phyloP scores from a whole-genome alignment of 2,113 vertebrate genomes.

The Sinocyclocheilus grahami region DNA sequence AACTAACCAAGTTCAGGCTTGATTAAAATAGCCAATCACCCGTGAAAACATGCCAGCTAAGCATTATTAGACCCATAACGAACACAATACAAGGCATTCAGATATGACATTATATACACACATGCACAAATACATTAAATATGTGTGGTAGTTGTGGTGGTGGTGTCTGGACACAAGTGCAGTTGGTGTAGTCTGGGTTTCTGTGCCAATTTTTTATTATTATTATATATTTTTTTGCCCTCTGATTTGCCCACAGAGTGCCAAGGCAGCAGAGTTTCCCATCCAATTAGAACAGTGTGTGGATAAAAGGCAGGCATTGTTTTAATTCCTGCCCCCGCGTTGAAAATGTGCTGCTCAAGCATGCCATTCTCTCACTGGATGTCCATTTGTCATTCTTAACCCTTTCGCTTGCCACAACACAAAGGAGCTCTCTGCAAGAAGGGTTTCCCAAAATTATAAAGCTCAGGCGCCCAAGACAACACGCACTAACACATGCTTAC shows the following conservation, averaged over 20 bases:
- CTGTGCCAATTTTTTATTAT: conserved; percentile 38
- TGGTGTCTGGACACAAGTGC: not conserved
- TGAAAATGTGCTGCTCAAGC: conserved; percentile 73
- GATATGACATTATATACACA: not conserved
- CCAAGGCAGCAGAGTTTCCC: conserved; percentile 67
- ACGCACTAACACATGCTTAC: conserved; percentile 29
- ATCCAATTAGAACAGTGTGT: conserved; percentile 71
- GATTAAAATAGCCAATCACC: conserved; percentile 35
- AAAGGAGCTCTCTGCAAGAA: conserved; percentile 2
- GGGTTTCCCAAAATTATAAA: not conserved
- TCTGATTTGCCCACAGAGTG: conserved; percentile 54
- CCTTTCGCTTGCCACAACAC: conserved; percentile 62
- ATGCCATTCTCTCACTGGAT: conserved; percentile 63
- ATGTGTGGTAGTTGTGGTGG: not conserved
- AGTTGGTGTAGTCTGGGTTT: conserved; percentile 50
- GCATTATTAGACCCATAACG: not conserved
- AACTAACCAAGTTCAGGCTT: conserved; percentile 37
- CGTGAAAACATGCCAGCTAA: conserved; percentile 10
- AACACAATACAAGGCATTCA: not conserved
- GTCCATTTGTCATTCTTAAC: conserved; percentile 76
- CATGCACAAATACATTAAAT: not conserved
- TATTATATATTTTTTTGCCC: conserved; percentile 48
- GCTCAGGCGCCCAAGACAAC: conserved; percentile 31
- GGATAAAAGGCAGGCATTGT: conserved; percentile 75
- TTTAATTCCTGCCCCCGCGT: conserved; percentile 70